Conservation (phyloP, 1,140 invertebrate species). For the Cyclargus thomasi region DNA sequence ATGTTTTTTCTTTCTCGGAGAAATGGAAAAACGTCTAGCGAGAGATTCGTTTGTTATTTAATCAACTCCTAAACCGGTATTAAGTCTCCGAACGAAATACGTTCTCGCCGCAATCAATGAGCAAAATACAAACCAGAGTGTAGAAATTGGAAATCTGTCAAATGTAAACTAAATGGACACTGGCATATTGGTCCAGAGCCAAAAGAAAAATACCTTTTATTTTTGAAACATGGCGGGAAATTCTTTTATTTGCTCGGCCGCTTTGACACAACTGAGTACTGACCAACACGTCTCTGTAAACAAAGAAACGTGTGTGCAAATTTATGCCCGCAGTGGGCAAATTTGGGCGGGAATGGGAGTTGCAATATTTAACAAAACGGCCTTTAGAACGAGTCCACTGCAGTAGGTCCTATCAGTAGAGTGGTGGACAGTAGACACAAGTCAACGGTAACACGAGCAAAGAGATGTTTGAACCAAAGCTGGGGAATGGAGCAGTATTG, state of each 20-base stretch:
- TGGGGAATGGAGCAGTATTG: no score
- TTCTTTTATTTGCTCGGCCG: conserved; percentile 2
- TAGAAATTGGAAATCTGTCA: conserved; percentile 17
- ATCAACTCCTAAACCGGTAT: background rate
- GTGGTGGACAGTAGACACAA: background rate
- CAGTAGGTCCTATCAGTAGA: background rate
- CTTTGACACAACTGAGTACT: background rate
- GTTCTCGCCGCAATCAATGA: background rate
- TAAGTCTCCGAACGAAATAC: background rate
- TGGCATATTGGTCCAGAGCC: conserved; percentile 6
- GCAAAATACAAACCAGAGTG: background rate
- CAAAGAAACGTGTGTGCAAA: conserved; percentile 1
- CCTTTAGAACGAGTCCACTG: background rate
- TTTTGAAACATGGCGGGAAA: conserved; percentile 9
- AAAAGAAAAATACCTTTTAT: conserved; percentile 12
- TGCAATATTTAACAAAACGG: background rate
- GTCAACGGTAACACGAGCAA: background rate
- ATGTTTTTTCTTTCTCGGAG: background rate
- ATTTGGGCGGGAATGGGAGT: background rate
- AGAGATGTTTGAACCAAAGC: background rate
- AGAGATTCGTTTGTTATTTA: background rate
- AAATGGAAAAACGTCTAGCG: background rate
- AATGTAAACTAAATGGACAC: conserved; percentile 16
- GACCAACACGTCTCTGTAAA: background rate
- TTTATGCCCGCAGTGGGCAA: background rate